Conservation (phyloP, 1,140 invertebrate species). For the Drosophila parvula region DNA sequence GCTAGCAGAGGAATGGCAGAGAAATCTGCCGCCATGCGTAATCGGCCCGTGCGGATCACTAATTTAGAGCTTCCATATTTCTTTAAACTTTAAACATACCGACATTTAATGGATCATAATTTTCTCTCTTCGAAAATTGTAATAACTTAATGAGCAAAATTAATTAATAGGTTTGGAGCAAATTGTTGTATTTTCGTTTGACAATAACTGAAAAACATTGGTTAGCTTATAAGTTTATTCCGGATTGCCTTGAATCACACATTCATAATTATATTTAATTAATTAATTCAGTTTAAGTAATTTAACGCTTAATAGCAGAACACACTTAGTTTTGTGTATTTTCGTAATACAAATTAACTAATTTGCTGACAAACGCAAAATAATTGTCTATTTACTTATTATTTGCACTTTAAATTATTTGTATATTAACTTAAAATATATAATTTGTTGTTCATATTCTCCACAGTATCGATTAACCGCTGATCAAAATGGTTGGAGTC, state of each 20-base stretch:
- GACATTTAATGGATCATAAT: not conserved
- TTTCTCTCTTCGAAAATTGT: not conserved
- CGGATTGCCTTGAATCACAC: not conserved
- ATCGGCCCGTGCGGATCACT: too few species aligned
- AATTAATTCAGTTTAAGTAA: not conserved
- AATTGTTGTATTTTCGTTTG: not conserved
- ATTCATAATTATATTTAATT: not conserved
- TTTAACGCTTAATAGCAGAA: not conserved
- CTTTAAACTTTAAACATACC: too few species aligned
- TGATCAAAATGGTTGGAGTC: conserved; percentile 72
- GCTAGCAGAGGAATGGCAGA: too few species aligned
- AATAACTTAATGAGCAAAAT: not conserved
- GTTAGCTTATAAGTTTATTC: not conserved
- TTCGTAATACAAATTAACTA: too few species aligned
- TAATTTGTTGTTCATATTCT: not conserved
- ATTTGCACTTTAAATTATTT: too few species aligned
- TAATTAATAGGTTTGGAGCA: too few species aligned
- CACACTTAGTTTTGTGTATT: not conserved
- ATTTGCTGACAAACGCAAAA: too few species aligned
- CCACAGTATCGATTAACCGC: conserved; percentile 14
- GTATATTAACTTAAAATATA: too few species aligned
- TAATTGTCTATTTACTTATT: too few species aligned
- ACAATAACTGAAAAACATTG: too few species aligned
- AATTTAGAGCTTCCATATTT: too few species aligned
- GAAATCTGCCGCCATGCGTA: too few species aligned